Evolutionary conservation across 2,888 invertebrate genomes (phyloP).

Genomic region (Epiblema foenella): DNA sequence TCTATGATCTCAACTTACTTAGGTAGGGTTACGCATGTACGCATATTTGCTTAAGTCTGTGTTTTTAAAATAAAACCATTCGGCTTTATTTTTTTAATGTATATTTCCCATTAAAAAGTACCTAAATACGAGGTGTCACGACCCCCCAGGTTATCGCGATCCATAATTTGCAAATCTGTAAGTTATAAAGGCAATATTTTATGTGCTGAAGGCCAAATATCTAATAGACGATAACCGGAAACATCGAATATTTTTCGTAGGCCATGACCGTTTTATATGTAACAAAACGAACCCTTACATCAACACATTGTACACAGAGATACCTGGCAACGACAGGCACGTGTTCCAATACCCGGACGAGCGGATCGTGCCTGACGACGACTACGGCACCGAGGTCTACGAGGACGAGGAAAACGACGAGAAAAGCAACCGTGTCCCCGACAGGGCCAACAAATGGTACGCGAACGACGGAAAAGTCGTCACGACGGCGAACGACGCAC

Average conservation of each 20-base stretch:
- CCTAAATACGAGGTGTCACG: too few relatives aligned
- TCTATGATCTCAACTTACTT: too few relatives aligned
- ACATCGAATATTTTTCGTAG: neutral
- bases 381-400: conserved; percentile 74
- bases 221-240: neutral
- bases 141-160: neutral
- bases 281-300: neutral
- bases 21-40: too few relatives aligned
- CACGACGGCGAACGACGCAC: conserved; percentile 58
- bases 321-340: conserved; percentile 79
- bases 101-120: too few relatives aligned
- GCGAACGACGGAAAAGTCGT: conserved; percentile 75
- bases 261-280: neutral
- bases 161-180: neutral
- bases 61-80: too few relatives aligned
- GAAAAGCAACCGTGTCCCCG: conserved; percentile 78
- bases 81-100: too few relatives aligned
- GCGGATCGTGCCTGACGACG: conserved; percentile 71
- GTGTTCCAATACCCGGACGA: conserved; percentile 76
- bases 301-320: conserved; percentile 64
- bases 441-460: conserved; percentile 82
- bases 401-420: conserved; percentile 67
- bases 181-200: neutral
- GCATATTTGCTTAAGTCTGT: too few relatives aligned
- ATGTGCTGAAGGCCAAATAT: neutral